These are phyloP conservation scores for Tanytarsus gracilentus DNA, from an alignment of 2,888 invertebrate species.

Conservation along the genomic window DNA sequence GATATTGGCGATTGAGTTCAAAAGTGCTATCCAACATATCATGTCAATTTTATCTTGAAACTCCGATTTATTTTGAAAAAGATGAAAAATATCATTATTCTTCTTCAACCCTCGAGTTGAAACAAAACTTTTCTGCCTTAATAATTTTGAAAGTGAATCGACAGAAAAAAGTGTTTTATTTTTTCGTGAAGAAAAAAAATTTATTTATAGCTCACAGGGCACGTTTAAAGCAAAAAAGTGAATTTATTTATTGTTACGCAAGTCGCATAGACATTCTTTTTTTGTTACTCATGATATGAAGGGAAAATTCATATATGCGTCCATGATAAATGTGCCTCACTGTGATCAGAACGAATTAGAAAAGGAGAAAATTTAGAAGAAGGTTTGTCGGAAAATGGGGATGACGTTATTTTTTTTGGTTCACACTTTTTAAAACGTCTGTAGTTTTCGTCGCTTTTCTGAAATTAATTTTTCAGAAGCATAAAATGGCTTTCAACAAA, in stretches of 20 bases:
- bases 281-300: background rate
- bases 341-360: background rate
- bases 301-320: too few relatives aligned
- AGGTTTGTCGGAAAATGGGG: too few relatives aligned
- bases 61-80: background rate
- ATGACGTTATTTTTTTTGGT: too few relatives aligned
- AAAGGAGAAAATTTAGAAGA: too few relatives aligned
- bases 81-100: background rate
- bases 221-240: conserved; percentile 8
- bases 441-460: too few relatives aligned
- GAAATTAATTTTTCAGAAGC: too few relatives aligned
- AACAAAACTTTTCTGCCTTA: background rate
- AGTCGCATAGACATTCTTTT: background rate
- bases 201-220: conserved; percentile 20
- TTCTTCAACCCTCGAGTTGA: background rate
- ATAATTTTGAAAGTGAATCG: background rate
- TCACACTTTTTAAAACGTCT: too few relatives aligned
- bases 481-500: too few relatives aligned
- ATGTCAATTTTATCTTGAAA: background rate
- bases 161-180: conserved; percentile 14
- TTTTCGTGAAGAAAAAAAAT: conserved; percentile 14
- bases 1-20: background rate
- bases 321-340: background rate
- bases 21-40: too few relatives aligned
- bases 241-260: conserved; percentile 27